Base-by-base conservation (phyloP, 2,888 invertebrate genomes). In the Nomada hirtipes region DNA sequence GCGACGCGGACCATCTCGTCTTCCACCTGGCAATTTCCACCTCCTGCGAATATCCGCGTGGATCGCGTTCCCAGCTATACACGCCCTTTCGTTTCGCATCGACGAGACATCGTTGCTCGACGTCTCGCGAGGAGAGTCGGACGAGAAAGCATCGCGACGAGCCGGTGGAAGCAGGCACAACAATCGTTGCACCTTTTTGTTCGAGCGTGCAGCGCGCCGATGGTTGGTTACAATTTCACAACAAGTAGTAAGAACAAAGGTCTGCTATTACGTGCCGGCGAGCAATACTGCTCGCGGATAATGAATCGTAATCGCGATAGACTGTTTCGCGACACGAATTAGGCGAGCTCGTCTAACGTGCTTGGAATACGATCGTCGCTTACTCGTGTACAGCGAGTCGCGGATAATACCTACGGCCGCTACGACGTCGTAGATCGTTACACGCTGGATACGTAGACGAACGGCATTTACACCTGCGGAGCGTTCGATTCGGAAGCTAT, bases 301-400 rank as follows among this genome's bases (percentile, higher is more conserved):
- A 86, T 83, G 86, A 86, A 84, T 81, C 82, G 86, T 83, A 84
- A 86, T 83, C 83, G 79, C 78, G 82, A 79, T 76, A 76, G 77
- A 55, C 71, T 47, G 73, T 85, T 77, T 81, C 65, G 84, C 74
- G 75, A 55, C 79, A 55, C 72, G 86, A 85, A 86, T 85, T 86
- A 85, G 72, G 81, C 83, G 75, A 79, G 79, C 77, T 76, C 81
- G 80, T 74, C 68, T 63, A 75, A 83, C 80, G 79, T 71, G 83
- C 73, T 68, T 78, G 57, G 85, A 81, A 86, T 81, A 80, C 82
- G 86, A 84, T 79, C 82, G 77, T 53, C 68, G 77, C 72, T 73
- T 76, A 13, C 3, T 20, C 11, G 57, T 26, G 57, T 13, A 57
- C 26, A 57, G 84, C 76, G 36, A 77, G 82, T 65, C 63, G 76